These are phyloP conservation scores for Drosophila truncata DNA, from an alignment of 1,140 invertebrate genomes.

Conservation along the genomic window DNA sequence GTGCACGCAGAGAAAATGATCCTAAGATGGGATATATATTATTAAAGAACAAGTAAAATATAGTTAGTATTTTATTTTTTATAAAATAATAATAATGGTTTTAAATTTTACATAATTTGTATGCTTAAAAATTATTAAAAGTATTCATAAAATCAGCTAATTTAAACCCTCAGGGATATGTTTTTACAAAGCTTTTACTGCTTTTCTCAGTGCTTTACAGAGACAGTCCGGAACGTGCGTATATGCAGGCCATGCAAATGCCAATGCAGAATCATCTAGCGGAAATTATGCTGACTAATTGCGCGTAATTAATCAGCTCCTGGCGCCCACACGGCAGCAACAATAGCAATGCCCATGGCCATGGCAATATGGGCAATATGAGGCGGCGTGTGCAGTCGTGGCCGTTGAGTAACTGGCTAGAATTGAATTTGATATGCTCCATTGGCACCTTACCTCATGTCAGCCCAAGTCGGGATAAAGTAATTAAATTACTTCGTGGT, in stretches of 20 bases:
- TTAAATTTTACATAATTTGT: too few species aligned
- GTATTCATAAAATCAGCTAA: not conserved
- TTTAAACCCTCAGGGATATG: too few species aligned
- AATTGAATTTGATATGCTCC: constrained; percentile 61
- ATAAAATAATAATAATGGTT: too few species aligned
- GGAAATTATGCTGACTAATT: constrained; percentile 60
- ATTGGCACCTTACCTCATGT: constrained; percentile 53
- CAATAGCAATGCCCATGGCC: constrained; percentile 12
- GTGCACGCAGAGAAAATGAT: not conserved
- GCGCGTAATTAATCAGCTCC: constrained; percentile 45
- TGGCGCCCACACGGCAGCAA: constrained; percentile 35
- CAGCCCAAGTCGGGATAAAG: constrained; percentile 39
- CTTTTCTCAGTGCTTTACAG: not conserved
- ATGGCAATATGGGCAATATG: constrained; percentile 27
- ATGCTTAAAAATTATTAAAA: too few species aligned
- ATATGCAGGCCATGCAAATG: constrained; percentile 45
- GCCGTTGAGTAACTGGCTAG: constrained; percentile 51
- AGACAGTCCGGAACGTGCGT: constrained; percentile 15
- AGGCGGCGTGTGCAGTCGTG: constrained; percentile 35
- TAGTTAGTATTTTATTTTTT: too few species aligned
- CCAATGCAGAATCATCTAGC: constrained; percentile 58
- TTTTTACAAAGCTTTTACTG: too few species aligned
- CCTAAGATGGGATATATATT: not conserved
- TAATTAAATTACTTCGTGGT: constrained; percentile 35
- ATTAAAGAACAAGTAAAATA: too few species aligned